phyloP scores from a whole-genome alignment of 2,888 invertebrate genomes.

The Plagiodera versicolora region DNA sequence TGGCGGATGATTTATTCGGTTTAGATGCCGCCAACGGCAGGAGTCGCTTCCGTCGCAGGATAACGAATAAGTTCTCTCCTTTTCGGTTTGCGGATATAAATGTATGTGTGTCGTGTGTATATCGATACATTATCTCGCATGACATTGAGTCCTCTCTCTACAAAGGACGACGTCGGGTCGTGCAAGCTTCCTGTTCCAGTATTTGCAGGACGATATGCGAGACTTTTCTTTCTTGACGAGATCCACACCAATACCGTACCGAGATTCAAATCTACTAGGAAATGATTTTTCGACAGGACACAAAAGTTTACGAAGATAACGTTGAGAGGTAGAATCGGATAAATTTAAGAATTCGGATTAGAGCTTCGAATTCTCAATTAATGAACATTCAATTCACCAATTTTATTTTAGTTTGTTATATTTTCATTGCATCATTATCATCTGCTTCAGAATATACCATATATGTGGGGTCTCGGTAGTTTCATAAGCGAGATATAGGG shows the following conservation, averaged over 20 bases:
- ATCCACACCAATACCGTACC: not conserved
- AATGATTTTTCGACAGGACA: no score
- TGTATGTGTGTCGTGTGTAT: slow-evolving; percentile 15
- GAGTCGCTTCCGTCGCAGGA: slow-evolving; percentile 33
- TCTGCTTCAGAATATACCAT: no score
- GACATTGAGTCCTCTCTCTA: slow-evolving; percentile 21
- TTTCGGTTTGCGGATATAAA: not conserved
- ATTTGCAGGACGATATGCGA: slow-evolving; percentile 9
- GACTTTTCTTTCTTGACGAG: not conserved
- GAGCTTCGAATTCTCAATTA: no score
- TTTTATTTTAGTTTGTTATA: no score
- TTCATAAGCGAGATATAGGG: no score
- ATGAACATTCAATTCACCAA: no score
- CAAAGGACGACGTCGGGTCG: slow-evolving; percentile 17
- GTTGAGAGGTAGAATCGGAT: no score
- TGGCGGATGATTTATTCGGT: slow-evolving; percentile 54
- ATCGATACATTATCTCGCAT: slow-evolving; percentile 30
- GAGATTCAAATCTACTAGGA: not conserved
- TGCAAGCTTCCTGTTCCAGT: slow-evolving; percentile 22
- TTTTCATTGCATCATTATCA: no score
- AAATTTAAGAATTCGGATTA: no score
- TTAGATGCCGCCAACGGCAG: slow-evolving; percentile 34
- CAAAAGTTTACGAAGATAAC: no score
- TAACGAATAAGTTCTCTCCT: slow-evolving; percentile 22
- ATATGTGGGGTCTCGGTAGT: no score